phyloP scores from a whole-genome alignment of 2,888 invertebrate species.

The Matsumyia berberina region DNA sequence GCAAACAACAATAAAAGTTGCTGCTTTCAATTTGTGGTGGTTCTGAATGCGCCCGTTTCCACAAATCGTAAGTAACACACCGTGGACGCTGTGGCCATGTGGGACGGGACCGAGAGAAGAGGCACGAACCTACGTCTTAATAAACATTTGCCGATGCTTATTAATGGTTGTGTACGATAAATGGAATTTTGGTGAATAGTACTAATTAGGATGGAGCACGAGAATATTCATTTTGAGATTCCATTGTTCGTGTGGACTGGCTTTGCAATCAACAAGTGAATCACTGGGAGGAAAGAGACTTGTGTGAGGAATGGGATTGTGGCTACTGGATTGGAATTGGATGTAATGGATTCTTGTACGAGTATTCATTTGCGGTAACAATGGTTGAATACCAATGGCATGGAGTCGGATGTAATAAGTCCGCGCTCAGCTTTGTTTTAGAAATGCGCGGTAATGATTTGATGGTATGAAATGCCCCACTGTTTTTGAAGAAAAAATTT shows the following conservation, averaged over 20 bases:
- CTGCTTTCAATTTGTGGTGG: constrained; percentile 8
- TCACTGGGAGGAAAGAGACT: no score
- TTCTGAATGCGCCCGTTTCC: neutral
- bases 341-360: no score
- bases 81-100: neutral
- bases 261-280: neutral
- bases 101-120: neutral
- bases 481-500: no score
- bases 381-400: no score
- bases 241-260: neutral
- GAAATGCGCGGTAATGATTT: no score
- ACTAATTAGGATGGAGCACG: neutral
- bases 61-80: neutral
- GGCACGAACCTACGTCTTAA: neutral
- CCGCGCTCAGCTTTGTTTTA: no score
- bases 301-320: no score
- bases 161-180: neutral
- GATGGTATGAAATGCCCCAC: no score
- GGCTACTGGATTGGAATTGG: no score
- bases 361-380: no score
- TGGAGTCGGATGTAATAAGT: no score
- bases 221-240: neutral
- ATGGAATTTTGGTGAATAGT: neutral
- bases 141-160: neutral
- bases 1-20: neutral